phyloP scores from a whole-genome alignment of 2,888 invertebrate genomes.

The Plutella xylostella region DNA sequence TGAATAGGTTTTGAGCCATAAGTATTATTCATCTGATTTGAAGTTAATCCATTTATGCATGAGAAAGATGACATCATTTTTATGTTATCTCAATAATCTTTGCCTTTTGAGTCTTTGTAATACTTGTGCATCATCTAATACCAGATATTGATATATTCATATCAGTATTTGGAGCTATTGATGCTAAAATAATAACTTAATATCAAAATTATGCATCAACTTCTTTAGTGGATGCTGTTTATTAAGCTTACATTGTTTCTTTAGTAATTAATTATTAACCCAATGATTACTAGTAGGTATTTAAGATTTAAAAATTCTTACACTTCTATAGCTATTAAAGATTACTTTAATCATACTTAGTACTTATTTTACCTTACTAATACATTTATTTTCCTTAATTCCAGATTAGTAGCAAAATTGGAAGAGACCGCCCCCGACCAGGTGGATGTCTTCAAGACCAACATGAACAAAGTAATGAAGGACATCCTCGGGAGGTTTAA shows the following conservation, averaged over 20 bases:
- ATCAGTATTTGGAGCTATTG: constrained; percentile 43
- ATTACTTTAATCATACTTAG: no score
- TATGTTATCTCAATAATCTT: no score
- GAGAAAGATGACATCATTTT: no score
- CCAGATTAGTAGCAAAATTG: constrained; percentile 82
- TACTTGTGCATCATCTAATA: constrained; percentile 52
- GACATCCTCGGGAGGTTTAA: constrained; percentile 91
- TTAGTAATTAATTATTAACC: not conserved
- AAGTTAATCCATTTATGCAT: no score
- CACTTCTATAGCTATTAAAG: no score
- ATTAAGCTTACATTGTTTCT: constrained; percentile 52
- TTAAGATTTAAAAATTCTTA: no score
- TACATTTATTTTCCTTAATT: constrained; percentile 26
- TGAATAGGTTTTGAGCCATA: no score
- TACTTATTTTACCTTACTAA: constrained; percentile 3
- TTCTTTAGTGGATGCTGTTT: constrained; percentile 51
- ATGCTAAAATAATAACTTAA: constrained; percentile 55
- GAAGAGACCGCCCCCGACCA: constrained; percentile 86
- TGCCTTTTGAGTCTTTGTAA: no score
- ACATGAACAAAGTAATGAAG: constrained; percentile 95
- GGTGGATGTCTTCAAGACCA: constrained; percentile 89
- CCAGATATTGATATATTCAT: constrained; percentile 37
- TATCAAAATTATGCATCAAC: constrained; percentile 58
- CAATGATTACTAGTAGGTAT: no score
- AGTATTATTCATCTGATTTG: no score